Evolutionary conservation across 2,113 vertebrate species (phyloP).

Genomic region (Pungitius pungitius): DNA sequence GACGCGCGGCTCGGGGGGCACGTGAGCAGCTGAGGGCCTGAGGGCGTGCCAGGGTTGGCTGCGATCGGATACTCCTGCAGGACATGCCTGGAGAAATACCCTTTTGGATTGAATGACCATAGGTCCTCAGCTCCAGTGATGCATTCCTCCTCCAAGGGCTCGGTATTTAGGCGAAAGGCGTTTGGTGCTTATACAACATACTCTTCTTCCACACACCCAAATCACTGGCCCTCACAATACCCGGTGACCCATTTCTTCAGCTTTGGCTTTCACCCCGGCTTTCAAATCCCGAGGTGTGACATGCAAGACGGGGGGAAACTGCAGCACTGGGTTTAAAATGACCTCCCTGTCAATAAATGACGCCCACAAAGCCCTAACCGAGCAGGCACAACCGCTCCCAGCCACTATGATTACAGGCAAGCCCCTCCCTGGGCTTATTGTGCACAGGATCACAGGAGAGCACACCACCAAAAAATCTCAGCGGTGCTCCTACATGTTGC

Average conservation of each 20-base stretch:
- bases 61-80: slow-evolving; percentile 69
- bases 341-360: slow-evolving; percentile 43
- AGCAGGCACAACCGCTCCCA: slow-evolving; percentile 31
- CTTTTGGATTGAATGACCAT: slow-evolving; percentile 58
- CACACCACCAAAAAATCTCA: slow-evolving; percentile 41
- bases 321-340: slow-evolving; percentile 5
- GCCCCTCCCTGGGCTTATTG: slow-evolving; percentile 47
- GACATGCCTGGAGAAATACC: slow-evolving; percentile 57
- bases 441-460: slow-evolving; percentile 52
- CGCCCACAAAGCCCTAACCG: slow-evolving; percentile 29
- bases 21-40: slow-evolving; percentile 73
- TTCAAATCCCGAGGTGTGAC: slow-evolving; percentile 42
- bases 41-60: slow-evolving; percentile 56
- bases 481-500: slow-evolving; percentile 54
- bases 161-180: slow-evolving; percentile 52
- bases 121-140: slow-evolving; percentile 55
- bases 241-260: slow-evolving; percentile 53
- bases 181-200: slow-evolving; percentile 36
- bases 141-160: slow-evolving; percentile 54
- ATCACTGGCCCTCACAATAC: slow-evolving; percentile 10
- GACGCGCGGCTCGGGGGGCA: slow-evolving; percentile 52
- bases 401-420: slow-evolving; percentile 53
- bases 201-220: slow-evolving; percentile 10
- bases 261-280: slow-evolving; percentile 28
- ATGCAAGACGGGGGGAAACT: slow-evolving; percentile 33